Evolutionary conservation across 2,888 invertebrate species (phyloP).

Genomic region (Pocota personata): DNA sequence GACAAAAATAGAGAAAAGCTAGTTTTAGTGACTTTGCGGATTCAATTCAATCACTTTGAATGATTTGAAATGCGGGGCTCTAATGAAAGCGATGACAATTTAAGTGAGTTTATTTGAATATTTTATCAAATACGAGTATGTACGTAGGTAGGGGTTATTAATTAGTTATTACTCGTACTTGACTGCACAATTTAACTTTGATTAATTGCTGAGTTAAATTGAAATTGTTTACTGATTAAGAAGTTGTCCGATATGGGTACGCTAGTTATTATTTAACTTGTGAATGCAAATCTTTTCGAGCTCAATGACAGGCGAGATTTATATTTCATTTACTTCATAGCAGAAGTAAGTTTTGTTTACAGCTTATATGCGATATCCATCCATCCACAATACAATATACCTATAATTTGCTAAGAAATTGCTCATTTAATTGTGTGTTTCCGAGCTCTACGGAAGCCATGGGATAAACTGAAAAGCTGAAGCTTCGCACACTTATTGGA

Average conservation of each 20-base stretch:
- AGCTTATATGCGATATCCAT: too few relatives aligned
- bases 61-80: constrained; percentile 21
- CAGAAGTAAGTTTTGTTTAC: too few relatives aligned
- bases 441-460: too few relatives aligned
- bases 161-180: not conserved
- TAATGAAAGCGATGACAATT: constrained; percentile 43
- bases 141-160: not conserved
- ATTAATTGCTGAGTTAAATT: constrained; percentile 25
- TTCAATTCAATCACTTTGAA: constrained; percentile 37
- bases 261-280: not conserved
- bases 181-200: constrained; percentile 1
- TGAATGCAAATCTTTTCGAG: not conserved
- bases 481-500: too few relatives aligned
- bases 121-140: constrained; percentile 19
- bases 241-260: not conserved
- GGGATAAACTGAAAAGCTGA: too few relatives aligned
- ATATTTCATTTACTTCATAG: too few relatives aligned
- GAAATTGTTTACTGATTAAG: constrained; percentile 17
- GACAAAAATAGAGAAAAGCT: constrained; percentile 9
- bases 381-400: too few relatives aligned
- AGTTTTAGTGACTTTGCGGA: not conserved
- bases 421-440: too few relatives aligned
- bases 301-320: too few relatives aligned
- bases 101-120: constrained; percentile 48
- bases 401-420: too few relatives aligned